Evolutionary conservation across 2,113 vertebrate genomes (phyloP), one percentile per base, ranked within the genome.

Genomic region (Aptenodytes patagonicus): DNA sequence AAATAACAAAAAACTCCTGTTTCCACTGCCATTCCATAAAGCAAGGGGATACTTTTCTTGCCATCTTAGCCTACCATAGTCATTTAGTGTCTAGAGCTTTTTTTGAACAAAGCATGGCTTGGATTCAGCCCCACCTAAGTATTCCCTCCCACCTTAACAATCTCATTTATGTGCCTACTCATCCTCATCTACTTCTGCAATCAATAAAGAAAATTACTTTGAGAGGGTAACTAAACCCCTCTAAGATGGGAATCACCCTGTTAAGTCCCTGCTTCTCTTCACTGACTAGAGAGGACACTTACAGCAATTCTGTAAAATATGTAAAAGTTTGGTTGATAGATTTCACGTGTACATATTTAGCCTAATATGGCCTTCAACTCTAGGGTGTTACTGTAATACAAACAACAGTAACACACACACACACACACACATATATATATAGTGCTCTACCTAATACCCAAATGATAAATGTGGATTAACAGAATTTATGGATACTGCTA

Each of bases 341-440:
- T 83, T 86, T 66, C 40, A 65, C 6, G 3, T 38, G 40, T 79
- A 51, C 7, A 5, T 83, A 68, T 92, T 92, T 86, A 57, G 31
- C 42, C 42, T 83, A 73, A 83, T 34, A 65, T 4, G 8, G 44
- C 44, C 40, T 90, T 90, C 72, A 88, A 18, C 61, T 72, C 26
- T 14, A 60, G 19, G 32, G 34, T 65, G 26, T 83, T 57, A 69
- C 14, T 44, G 20, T 21, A 89, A 90, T 40, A 47, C 24, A 71
- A 90, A 57, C n/a, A 86, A 51, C 51, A 82, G 29, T 13, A 75
- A 49, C 17, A 49, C 6, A 20, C 2, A 57, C 3, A 17, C 3
- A 76, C 3, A 58, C 6, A 20, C 2, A 57, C 3, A 17, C 3
- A 76, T 3, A 58, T 3, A 34, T 2, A 40, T 17, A 26, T 6